Base-by-base conservation (phyloP, 37 sponge, comb jelly and placozoan genomes). In the Cliona cf. orientalis region DNA sequence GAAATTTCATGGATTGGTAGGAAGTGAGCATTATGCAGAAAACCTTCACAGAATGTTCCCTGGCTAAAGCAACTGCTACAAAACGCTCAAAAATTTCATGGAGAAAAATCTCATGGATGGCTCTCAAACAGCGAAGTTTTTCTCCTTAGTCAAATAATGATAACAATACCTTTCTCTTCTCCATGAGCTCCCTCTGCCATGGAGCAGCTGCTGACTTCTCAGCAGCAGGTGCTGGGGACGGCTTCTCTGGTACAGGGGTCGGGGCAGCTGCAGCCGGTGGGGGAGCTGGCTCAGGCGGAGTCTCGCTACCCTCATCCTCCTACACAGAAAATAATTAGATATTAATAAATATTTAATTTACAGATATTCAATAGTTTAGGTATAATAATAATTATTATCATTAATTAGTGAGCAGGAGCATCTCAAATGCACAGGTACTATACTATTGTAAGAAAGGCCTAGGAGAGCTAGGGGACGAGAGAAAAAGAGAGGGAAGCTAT, bases 101-200 rank as follows among this genome's bases (percentile, higher is more conserved):
- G n/a, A n/a, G n/a, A n/a, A n/a, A n/a, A n/a, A n/a, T n/a, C n/a
- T n/a, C n/a, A n/a, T n/a, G n/a, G n/a, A n/a, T n/a, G n/a, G n/a
- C n/a, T n/a, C n/a, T n/a, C n/a, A n/a, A n/a, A n/a, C n/a, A n/a
- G n/a, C n/a, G n/a, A n/a, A n/a, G n/a, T n/a, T n/a, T n/a, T n/a
- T n/a, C n/a, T n/a, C n/a, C n/a, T n/a, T n/a, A n/a, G n/a, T n/a
- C n/a, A n/a, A n/a, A n/a, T n/a, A n/a, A n/a, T n/a, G n/a, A n/a
- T n/a, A n/a, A n/a, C n/a, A n/a, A n/a, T n/a, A n/a, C n/a, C n/a
- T n/a, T n/a, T n/a, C n/a, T n/a, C 67, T 79, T 79, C 22, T 62
- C 58, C 61, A 53, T 78, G 21, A 78, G 4, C 32, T 78, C 78
- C 19, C 25, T 11, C 28, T 78, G 65, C 78, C 78, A 78, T 22